phyloP scores from a whole-genome alignment of 2,113 vertebrate species.

The Cinclus cinclus region DNA sequence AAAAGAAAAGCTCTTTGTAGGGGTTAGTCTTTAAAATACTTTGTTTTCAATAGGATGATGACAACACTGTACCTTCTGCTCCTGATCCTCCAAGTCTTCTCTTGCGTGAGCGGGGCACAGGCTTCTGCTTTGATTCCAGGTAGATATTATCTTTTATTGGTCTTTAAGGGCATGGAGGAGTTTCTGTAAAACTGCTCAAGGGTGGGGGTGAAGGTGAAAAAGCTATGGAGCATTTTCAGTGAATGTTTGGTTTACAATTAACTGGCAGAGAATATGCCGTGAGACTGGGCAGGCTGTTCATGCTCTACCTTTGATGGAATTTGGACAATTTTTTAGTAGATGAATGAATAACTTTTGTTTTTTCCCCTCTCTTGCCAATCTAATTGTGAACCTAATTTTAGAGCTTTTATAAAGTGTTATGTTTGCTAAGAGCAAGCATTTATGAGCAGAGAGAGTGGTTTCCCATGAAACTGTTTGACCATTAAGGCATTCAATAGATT shows the following conservation, averaged over 20 bases:
- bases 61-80: conserved; percentile 68
- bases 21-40: neutral
- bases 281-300: neutral
- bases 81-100: conserved; percentile 77
- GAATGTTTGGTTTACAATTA: neutral
- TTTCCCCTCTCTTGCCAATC: neutral
- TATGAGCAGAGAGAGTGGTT: conserved; percentile 41
- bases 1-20: neutral
- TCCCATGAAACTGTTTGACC: conserved; percentile 10
- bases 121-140: conserved; percentile 97
- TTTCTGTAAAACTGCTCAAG: neutral
- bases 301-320: neutral
- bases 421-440: conserved; percentile 43
- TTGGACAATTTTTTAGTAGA: neutral
- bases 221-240: neutral
- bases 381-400: conserved; percentile 49
- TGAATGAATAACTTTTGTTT: neutral
- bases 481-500: conserved; percentile 3
- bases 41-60: conserved; percentile 67
- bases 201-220: neutral
- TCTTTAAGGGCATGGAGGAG: neutral
- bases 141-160: conserved; percentile 55
- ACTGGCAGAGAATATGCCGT: neutral
- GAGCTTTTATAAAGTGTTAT: conserved; percentile 47
- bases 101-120: conserved; percentile 82